Conservation (phyloP, 2,113 vertebrate genomes). For the Garra rufa region DNA sequence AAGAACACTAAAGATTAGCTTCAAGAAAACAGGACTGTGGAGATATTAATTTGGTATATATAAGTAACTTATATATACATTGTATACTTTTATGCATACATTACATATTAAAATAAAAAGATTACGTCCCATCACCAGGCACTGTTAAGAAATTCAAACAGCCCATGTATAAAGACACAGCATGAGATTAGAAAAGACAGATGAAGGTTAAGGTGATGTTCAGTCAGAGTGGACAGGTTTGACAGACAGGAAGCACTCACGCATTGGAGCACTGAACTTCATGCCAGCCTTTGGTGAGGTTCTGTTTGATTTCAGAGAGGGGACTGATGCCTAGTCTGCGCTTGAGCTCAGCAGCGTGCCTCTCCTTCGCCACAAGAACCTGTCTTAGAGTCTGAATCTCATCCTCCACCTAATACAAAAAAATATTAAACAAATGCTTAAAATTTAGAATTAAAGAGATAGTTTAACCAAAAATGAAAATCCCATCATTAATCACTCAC, state of each 20-base stretch:
- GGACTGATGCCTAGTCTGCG: constrained; percentile 88
- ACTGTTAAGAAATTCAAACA: background rate
- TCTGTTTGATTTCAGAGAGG: constrained; percentile 86
- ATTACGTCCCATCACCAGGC: background rate
- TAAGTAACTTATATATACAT: background rate
- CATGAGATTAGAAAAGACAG: background rate
- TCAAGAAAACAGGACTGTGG: background rate
- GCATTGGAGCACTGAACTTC: constrained; percentile 90
- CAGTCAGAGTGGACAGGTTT: background rate
- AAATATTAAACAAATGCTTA: background rate
- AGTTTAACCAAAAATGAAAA: too few relatives aligned
- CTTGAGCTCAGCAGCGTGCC: constrained; percentile 87
- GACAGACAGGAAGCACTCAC: constrained; percentile 76
- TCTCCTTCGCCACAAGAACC: constrained; percentile 91
- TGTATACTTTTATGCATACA: background rate
- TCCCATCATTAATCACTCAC: too few relatives aligned
- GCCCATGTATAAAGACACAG: background rate
- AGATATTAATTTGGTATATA: background rate
- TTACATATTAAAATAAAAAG: background rate
- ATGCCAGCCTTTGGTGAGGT: constrained; percentile 89
- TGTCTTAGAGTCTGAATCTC: constrained; percentile 93
- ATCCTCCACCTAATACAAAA: constrained; percentile 85
- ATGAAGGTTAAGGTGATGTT: background rate
- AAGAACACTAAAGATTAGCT: background rate
- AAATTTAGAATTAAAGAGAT: background rate